Evolutionary conservation across 2,888 invertebrate genomes (phyloP).

Genomic region (Didymodactylos carnosus): DNA sequence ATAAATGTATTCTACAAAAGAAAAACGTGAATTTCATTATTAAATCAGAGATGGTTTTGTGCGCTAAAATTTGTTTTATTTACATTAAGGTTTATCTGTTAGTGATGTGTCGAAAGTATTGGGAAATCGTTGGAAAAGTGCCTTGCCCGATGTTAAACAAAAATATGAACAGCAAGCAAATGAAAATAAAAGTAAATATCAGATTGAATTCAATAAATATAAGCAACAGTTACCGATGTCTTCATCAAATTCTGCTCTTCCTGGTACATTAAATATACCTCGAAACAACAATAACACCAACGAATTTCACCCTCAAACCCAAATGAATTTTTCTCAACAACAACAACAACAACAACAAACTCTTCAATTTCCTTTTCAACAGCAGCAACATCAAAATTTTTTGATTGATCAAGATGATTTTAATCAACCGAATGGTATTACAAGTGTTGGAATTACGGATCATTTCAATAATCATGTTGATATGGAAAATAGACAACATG

Average conservation of each 20-base stretch:
- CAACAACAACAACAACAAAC: background rate
- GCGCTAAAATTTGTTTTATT: background rate
- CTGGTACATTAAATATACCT: background rate
- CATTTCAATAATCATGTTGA: too few species aligned
- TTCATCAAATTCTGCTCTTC: background rate
- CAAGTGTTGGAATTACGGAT: too few species aligned
- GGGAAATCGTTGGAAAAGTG: background rate
- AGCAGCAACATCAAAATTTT: too few species aligned
- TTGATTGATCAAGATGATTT: too few species aligned
- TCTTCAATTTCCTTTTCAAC: background rate
- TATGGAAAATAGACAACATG: too few species aligned
- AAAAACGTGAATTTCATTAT: too few species aligned
- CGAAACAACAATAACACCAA: background rate
- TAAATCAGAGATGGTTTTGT: too few species aligned
- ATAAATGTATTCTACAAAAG: background rate
- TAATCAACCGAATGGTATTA: too few species aligned
- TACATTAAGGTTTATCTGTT: background rate
- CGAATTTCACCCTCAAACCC: background rate
- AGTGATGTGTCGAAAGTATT: background rate
- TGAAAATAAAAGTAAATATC: background rate
- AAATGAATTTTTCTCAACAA: background rate
- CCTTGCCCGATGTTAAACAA: background rate
- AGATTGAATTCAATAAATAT: background rate
- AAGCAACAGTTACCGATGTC: background rate
- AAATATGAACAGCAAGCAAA: background rate